A percentile compares a stretch with the other conserved stretches of the same genome.
phyloP scores from a whole-genome alignment of 2,113 vertebrate genomes.

The Bufo bufo region DNA sequence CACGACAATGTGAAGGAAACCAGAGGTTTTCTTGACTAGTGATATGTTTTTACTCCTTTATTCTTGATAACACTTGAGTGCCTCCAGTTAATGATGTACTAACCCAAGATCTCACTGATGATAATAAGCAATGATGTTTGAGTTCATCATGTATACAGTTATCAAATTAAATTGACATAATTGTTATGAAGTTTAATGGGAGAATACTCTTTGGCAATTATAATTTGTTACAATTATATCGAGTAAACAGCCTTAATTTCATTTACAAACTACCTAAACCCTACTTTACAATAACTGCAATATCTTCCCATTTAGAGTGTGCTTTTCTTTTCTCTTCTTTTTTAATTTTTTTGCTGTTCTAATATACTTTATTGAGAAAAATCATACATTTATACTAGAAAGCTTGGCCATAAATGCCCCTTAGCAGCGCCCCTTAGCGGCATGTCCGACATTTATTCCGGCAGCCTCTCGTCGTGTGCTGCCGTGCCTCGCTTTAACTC shows the following conservation, averaged over 20 bases:
- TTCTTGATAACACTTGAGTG: not conserved
- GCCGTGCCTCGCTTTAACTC: no score
- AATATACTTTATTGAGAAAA: no score
- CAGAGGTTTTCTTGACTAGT: not conserved
- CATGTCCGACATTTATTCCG: no score
- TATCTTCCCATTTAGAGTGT: not conserved
- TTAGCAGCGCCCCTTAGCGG: no score
- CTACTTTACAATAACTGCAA: not conserved
- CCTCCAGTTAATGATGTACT: not conserved
- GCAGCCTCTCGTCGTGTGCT: no score
- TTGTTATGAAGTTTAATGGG: no score
- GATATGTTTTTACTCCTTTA: not conserved
- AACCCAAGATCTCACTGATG: not conserved
- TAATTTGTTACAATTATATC: not conserved
- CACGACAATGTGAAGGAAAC: not conserved
- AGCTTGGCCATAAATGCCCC: no score
- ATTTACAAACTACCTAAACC: not conserved
- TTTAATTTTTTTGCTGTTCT: no score
- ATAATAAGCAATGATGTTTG: not conserved
- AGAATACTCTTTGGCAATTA: not conserved
- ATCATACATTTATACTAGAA: no score
- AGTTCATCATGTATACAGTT: no score
- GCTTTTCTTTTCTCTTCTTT: no score
- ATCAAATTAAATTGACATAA: no score
- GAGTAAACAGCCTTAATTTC: not conserved